Conservation (phyloP, 2,888 invertebrate species). For the Drosophila cyrtoloma region DNA sequence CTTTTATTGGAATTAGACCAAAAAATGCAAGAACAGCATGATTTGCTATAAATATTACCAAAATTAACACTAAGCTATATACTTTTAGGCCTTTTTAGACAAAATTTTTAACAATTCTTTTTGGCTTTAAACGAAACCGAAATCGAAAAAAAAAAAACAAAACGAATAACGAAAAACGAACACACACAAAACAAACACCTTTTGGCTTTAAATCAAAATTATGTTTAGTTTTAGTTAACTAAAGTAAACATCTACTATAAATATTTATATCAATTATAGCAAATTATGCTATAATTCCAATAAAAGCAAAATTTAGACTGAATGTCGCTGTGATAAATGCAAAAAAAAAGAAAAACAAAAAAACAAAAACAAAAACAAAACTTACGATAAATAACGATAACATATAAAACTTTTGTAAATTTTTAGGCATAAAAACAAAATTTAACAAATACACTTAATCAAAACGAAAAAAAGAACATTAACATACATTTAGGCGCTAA, state of each 20-base stretch:
- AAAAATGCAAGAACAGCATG: conserved; percentile 65
- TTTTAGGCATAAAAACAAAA: conserved; percentile 75
- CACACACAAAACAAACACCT: conserved; percentile 62
- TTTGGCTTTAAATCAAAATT: conserved; percentile 81
- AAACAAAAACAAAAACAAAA: conserved; percentile 17
- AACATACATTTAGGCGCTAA: conserved; percentile 79
- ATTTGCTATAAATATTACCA: conserved; percentile 70
- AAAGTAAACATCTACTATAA: conserved; percentile 58
- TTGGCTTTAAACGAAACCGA: conserved; percentile 68
- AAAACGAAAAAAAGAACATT: conserved; percentile 47
- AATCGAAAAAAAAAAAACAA: conserved; percentile 29
- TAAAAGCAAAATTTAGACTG: conserved; percentile 85
- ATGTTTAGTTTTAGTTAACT: conserved; percentile 75
- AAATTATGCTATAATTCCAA: conserved; percentile 83
- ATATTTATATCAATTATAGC: conserved; percentile 76
- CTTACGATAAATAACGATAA: conserved; percentile 35
- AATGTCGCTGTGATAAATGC: conserved; percentile 84
- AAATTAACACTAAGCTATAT: conserved; percentile 66
- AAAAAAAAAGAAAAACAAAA: conserved; percentile 60
- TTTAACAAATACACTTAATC: conserved; percentile 65
- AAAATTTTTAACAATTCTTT: conserved; percentile 77
- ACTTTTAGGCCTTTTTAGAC: conserved; percentile 81
- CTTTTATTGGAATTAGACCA: conserved; percentile 83
- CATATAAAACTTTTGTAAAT: conserved; percentile 84
- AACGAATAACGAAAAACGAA: conserved; percentile 21